Base-by-base conservation (phyloP, 2,888 invertebrate species). In the Gryllus longicercus region DNA sequence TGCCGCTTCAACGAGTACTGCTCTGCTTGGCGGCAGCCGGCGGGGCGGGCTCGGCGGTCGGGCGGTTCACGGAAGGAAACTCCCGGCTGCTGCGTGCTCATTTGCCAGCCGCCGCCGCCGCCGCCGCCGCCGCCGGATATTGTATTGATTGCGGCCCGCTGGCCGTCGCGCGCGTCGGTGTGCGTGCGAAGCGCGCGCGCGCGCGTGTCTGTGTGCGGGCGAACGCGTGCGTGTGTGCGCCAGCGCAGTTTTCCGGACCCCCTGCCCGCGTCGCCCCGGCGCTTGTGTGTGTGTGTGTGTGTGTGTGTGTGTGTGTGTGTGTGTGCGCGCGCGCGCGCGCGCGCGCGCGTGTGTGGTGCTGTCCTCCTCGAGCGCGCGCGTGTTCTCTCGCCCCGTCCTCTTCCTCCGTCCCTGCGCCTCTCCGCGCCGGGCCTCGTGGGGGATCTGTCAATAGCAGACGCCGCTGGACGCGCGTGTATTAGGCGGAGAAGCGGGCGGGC, bases 91-190 rank as follows among this genome's bases (percentile, higher is more conserved):
- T 63, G 63, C 63, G 63, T 63, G 81, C 77, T 81, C 81, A 79
- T 81, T 81, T 81, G 79, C 79, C 80, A 80, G 80, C 21, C 79
- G 5, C 63, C 63, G 63, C 63, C 63, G 14, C 63, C 63, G 51
- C 51, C 51, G 12, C 51, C 78, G 78, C 76, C 76, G n/a, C 77
- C 38, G 38, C 77, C 77, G 79, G 50, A 51, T 76, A 21, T 50
- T 51, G 78, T 81, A 81, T 81, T 80, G 81, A 81, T 81, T 81
- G 80, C 51, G 21, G 51, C 38, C 14, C 21, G 78, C 23, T 4
- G 16, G 63, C 63, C n/a, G 63, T 63, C 38, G 38, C 8, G 14
- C 63, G 63, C 63, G n/a, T 12, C 63, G 63, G 63, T 63, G 63
- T 63, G 75, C 18, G 75, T 23, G 75, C 18, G 74, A n/a, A 38